Base-by-base conservation (phyloP, 2,113 vertebrate species). In the Cervus canadensis region DNA sequence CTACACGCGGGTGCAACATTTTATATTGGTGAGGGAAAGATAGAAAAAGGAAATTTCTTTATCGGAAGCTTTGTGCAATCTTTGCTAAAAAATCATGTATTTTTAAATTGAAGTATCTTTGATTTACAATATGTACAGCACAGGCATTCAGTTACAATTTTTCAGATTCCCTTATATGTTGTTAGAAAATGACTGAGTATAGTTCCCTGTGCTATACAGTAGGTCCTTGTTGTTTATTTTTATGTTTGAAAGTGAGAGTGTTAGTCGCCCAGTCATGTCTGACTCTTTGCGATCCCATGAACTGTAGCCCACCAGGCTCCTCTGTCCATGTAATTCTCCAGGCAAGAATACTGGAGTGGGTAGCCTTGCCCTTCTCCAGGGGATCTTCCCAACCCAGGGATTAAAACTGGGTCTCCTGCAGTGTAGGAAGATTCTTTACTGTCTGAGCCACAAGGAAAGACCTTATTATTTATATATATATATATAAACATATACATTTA, bases 1-100 rank as follows among this genome's bases (percentile, higher is more conserved):
- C 71, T 96, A 93, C 84, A 17, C 25, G 4, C 2, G 96, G 86
- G 36, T 71, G 82, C 6, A 45, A 67, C 30, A 93, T 84, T 91
- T 90, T 85, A 71, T 71, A 91, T 86, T 64, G 52, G 93, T 83
- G 50, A 28, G 45, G 45, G 54, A 91, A 89, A 87, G 33, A 60
- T 3, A 50, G 52, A 59, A 92, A 93, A 81, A 93, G 95, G 89
- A 91, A 94, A 96, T 91, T 88, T 40, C 40, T 14, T 67, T 81
- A 76, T 28, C 12, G 36, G 74, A 90, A 95, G 64, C 5, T 52
- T 88, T 67, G 87, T 64, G 79, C 59, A 87, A 30, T 83, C 59
- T 50, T 95, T 81, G 43, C 28, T 28, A 30, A 50, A 19, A 50
- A 21, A 52, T 81, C 19, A 71, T 40, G 21, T 50, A 50, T 19